Evolutionary conservation across 1,140 invertebrate species (phyloP).

Genomic region (Sweltsa coloradensis): DNA sequence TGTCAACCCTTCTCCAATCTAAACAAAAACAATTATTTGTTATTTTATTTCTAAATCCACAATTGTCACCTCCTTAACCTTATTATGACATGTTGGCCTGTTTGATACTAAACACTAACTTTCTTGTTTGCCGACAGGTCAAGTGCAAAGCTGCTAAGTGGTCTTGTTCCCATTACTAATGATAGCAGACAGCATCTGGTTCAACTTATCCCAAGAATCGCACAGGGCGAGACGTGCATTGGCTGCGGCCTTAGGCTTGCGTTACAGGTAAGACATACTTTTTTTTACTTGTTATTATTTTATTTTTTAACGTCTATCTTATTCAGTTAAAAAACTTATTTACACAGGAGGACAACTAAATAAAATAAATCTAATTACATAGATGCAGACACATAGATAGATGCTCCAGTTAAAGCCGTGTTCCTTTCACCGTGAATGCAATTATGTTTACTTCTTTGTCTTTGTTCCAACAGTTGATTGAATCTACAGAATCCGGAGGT

Average conservation of each 20-base stretch:
- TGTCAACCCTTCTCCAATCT: no score
- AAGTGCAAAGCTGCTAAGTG: background rate
- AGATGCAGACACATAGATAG: no score
- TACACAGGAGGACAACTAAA: no score
- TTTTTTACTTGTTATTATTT: background rate
- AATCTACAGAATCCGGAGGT: background rate
- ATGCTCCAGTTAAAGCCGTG: background rate
- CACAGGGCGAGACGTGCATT: conserved; percentile 3
- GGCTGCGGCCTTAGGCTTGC: background rate
- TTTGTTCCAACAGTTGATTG: background rate
- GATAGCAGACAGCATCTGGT: background rate
- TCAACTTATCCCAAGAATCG: background rate
- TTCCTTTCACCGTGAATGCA: background rate
- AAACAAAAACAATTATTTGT: no score
- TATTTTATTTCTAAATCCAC: no score
- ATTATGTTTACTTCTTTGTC: background rate
- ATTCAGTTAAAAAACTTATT: no score
- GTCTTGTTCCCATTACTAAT: background rate
- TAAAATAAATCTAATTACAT: no score
- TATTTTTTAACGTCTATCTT: no score
- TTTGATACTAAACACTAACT: no score
- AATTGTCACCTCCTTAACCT: no score
- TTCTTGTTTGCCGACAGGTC: no score
- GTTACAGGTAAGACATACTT: background rate
- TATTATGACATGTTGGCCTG: no score